These are phyloP conservation scores for Hipparchia semele DNA, from an alignment of 2,888 invertebrate genomes.

Conservation along the genomic window DNA sequence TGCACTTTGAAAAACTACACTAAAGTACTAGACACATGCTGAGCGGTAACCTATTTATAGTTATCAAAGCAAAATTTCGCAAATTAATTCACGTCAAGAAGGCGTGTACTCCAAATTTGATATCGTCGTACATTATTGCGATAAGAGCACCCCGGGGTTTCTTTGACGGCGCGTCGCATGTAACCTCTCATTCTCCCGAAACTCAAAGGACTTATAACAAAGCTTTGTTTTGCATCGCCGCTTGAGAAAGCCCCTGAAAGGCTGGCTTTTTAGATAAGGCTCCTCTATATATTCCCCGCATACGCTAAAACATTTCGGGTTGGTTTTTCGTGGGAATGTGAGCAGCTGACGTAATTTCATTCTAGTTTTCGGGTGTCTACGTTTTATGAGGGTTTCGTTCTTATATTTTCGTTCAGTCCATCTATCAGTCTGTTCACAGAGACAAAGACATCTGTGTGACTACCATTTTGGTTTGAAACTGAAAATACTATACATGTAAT, in stretches of 20 bases:
- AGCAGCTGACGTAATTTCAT: neutral
- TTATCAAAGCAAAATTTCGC: constrained; percentile 11
- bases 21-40: neutral
- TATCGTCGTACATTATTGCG: constrained; percentile 77
- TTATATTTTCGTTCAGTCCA: too few species aligned
- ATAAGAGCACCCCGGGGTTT: constrained; percentile 73
- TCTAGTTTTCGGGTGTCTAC: constrained; percentile 46
- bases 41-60: constrained; percentile 16
- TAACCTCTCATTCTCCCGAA: constrained; percentile 81
- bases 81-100: constrained; percentile 20
- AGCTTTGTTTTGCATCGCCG: constrained; percentile 81
- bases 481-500: too few species aligned
- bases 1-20: neutral
- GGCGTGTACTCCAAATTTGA: constrained; percentile 53
- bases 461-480: too few species aligned
- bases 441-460: too few species aligned
- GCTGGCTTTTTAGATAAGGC: constrained; percentile 81
- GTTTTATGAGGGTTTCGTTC: neutral
- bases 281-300: constrained; percentile 76
- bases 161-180: constrained; percentile 69
- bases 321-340: constrained; percentile 60
- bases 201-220: constrained; percentile 81
- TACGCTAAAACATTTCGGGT: constrained; percentile 60
- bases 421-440: too few species aligned
- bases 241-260: constrained; percentile 75